Base-by-base conservation (phyloP, 2,797 vertebrate species). In the Spheniscus humboldti region DNA sequence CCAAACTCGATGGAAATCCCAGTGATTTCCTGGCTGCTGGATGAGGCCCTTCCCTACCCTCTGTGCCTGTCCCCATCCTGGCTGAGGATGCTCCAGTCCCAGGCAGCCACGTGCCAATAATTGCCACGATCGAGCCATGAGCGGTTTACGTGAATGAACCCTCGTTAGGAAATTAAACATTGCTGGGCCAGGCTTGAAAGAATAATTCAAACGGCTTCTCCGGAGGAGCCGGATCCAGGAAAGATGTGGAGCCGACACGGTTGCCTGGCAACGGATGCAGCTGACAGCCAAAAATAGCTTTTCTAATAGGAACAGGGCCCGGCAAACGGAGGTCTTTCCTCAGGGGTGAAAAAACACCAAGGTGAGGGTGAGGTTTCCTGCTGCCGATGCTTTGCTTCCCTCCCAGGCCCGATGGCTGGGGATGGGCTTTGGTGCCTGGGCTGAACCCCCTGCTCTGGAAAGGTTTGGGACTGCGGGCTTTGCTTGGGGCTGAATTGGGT, bases 251-350 rank as follows among this genome's bases (percentile, higher is more conserved):
- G 88, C 92, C 1, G 31, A 53, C 55, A 14, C 2, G 3, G 96
- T 96, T 94, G 94, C 96, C 19, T 73, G 92, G 96, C 74, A 92
- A 97, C 94, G 0, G 94, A 92, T 96, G 96, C 96, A 93, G 88
- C 96, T 88, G 10, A 31, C 35, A 9, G 93, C 96, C 8, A 4
- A 92, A 95, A 97, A 97, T 97, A 97, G 96, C 92, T 73, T 75
- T 74, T 68, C 18, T n/a, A 45, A 55, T 13, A 59, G 83, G 88
- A 95, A 52, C 50, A 2, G 74, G 62, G 83, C 59, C 79, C 92
- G 90, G 93, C 63, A 79, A 86, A 90, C 30, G 22, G 64, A 13
- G 69, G 84, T 86, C 83, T 90, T 95, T 69, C 73, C 86, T 88
- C 92, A 53, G 62, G 47, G 92, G 64, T 84, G 88, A 66, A 62